Base-by-base conservation (phyloP, 2,797 vertebrate genomes). In the Argyrosomus regius region DNA sequence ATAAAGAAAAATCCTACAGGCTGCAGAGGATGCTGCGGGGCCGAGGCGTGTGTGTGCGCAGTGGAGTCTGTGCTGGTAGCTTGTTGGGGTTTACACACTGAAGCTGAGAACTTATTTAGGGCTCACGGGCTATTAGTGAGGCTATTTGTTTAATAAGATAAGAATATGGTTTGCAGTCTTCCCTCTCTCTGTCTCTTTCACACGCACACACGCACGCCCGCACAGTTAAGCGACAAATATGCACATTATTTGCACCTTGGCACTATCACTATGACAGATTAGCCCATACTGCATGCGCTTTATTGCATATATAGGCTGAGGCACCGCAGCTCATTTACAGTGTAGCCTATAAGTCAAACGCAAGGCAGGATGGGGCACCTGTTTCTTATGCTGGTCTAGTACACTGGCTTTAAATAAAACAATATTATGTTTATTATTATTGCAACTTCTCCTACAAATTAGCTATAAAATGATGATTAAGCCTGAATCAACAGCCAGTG, bases 191-290 rank as follows among this genome's bases (percentile, higher is more conserved):
- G 56, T 41, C 64, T 56, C 49, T 48, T 31, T 66, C 50, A 20
- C 28, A 13, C 16, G 20, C 49, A 18, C 48, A 26, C 16, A 22
- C 5, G 58, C 77, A 78, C 64, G 41, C 20, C 12, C 66, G 57
- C 78, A 61, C 72, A 58, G 71, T 80, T 81, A 71, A 63, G 78
- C 67, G 50, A 82, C 81, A 85, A 85, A 89, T 77, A 82, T 80
- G 83, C 71, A 65, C 82, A 80, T 91, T 82, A 87, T 87, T 88
- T 85, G 88, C 85, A 90, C 84, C 75, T 75, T 85, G 79, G 87
- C 74, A 76, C 75, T 84, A 88, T 88, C 78, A 80, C 86, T 72
- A 75, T 88, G 82, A 91, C 84, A 89, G 87, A 92, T 92, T 82
- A 90, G 71, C 77, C 72, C 74, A 57, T 87, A 17, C 53, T 81